These are phyloP conservation scores for Mustela nigripes DNA, from an alignment of 2,113 vertebrate genomes.

Conservation along the genomic window DNA sequence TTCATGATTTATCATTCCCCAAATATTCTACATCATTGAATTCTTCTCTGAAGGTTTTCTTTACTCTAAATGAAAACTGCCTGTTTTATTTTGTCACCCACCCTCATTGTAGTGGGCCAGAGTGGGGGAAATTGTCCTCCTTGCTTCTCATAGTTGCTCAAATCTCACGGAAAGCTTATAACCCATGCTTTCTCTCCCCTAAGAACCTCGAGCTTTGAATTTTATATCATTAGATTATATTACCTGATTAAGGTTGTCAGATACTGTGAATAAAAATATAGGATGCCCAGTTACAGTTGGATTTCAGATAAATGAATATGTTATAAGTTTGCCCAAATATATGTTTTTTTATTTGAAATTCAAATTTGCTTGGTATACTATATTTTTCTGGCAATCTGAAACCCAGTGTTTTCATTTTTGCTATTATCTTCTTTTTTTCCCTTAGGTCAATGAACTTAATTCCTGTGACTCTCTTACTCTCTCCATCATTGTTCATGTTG, in stretches of 20 bases:
- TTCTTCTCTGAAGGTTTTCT: background rate
- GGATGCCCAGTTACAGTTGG: background rate
- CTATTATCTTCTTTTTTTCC: background rate
- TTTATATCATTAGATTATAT: background rate
- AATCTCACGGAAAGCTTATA: background rate
- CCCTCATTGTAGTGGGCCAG: background rate
- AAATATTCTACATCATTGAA: background rate
- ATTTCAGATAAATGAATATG: background rate
- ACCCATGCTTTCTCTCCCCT: background rate
- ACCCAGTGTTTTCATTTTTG: background rate
- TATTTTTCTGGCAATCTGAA: background rate
- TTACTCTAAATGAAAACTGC: background rate
- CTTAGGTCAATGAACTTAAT: background rate
- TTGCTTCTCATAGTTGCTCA: background rate
- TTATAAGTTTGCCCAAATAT: background rate
- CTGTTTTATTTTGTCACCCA: background rate
- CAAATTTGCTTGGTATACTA: background rate
- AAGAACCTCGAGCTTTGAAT: background rate
- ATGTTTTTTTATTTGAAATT: constrained; percentile 7
- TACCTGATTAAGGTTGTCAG: background rate
- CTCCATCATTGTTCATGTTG: background rate
- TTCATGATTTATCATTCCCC: background rate
- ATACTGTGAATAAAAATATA: too few relatives aligned
- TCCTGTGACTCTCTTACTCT: background rate
- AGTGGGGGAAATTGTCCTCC: background rate